Percentiles rank a stretch among this genome's conserved stretches.
phyloP scores from a whole-genome alignment of 2,113 vertebrate genomes.

The Pachypanchax playfairii region DNA sequence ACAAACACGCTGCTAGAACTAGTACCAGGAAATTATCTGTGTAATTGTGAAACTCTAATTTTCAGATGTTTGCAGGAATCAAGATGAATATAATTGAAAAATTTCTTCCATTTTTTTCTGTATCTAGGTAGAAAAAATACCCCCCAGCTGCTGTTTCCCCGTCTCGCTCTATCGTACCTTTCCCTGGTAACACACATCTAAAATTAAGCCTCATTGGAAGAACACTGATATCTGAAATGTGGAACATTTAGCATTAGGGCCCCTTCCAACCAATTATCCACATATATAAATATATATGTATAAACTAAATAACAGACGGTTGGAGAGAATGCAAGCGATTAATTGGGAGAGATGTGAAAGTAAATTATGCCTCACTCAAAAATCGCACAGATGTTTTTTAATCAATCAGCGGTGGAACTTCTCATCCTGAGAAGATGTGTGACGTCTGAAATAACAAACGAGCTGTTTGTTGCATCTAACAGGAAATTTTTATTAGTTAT shows the following conservation, averaged over 20 bases:
- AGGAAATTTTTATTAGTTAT: background rate
- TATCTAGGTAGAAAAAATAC: constrained; percentile 4
- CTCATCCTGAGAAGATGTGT: background rate
- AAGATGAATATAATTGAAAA: constrained; percentile 39
- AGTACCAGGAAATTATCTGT: constrained; percentile 22
- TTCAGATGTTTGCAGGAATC: constrained; percentile 26
- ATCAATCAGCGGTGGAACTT: background rate
- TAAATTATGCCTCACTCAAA: constrained; percentile 21
- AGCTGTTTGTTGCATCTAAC: background rate
- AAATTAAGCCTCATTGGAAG: constrained; percentile 57
- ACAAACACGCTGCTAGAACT: background rate
- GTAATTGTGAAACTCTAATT: constrained; percentile 38
- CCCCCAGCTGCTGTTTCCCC: constrained; percentile 4
- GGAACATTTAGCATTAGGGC: constrained; percentile 63
- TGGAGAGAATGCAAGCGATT: constrained; percentile 27
- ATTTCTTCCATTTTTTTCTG: constrained; percentile 9
- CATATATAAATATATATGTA: background rate
- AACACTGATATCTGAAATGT: constrained; percentile 63
- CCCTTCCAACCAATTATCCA: constrained; percentile 43
- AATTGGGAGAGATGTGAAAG: constrained; percentile 32
- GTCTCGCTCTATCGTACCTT: constrained; percentile 12
- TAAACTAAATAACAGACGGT: constrained; percentile 25
- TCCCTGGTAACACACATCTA: constrained; percentile 42
- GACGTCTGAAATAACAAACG: background rate
- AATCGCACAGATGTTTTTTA: constrained; percentile 1